A percentile compares a stretch with the other conserved stretches of the same genome.
These are phyloP conservation scores for Panopea generosa DNA, from an alignment of 2,888 invertebrate genomes.

Conservation along the genomic window DNA sequence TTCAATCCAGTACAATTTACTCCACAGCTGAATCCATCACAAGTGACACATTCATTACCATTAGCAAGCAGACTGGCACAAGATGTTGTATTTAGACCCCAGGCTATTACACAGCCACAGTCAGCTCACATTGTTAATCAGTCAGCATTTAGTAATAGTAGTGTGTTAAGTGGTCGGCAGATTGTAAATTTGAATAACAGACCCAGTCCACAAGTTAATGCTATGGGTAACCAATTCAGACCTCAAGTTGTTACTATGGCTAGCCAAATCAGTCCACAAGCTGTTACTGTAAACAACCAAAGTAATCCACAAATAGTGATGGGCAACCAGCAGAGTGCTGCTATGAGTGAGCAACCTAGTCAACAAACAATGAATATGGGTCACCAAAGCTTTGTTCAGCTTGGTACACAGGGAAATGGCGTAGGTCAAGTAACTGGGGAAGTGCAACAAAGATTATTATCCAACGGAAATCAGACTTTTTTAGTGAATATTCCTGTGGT, in stretches of 20 bases:
- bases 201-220: constrained; percentile 28
- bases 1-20: neutral
- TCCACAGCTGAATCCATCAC: neutral
- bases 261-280: too few species aligned
- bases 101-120: constrained; percentile 21
- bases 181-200: constrained; percentile 10
- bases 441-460: constrained; percentile 36
- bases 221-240: constrained; percentile 1
- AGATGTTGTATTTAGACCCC: constrained; percentile 18
- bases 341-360: neutral
- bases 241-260: too few species aligned
- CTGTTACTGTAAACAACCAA: too few species aligned
- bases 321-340: constrained; percentile 7
- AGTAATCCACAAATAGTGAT: too few species aligned
- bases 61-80: neutral
- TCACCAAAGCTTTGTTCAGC: constrained; percentile 35
- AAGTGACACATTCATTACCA: too few species aligned
- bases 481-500: constrained; percentile 76
- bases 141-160: constrained; percentile 4
- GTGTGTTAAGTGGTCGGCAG: constrained; percentile 24
- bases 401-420: constrained; percentile 20
- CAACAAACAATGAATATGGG: constrained; percentile 23
- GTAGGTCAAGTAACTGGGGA: neutral
- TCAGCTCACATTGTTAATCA: constrained; percentile 13
- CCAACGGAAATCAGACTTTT: constrained; percentile 71